Percentiles rank a stretch among this genome's conserved stretches.
phyloP scores from a whole-genome alignment of 2,113 vertebrate species.

The Macroglossus sobrinus region DNA sequence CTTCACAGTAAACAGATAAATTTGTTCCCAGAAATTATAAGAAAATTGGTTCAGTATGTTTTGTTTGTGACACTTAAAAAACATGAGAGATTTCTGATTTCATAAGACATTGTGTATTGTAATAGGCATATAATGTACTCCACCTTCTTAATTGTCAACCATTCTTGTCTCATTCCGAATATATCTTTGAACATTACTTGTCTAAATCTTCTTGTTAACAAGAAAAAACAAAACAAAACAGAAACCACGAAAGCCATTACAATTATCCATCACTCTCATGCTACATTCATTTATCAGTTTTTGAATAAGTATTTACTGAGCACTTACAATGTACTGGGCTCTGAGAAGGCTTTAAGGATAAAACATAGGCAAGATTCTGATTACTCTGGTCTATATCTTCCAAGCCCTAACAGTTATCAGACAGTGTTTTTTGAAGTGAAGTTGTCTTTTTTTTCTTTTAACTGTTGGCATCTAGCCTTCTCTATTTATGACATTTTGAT shows the following conservation, averaged over 20 bases:
- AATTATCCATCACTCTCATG: not conserved
- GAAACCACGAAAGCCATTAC: not conserved
- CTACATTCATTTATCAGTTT: slow-evolving; percentile 27
- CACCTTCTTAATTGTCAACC: slow-evolving; percentile 5
- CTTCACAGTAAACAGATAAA: slow-evolving; percentile 35
- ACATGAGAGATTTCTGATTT: slow-evolving; percentile 27
- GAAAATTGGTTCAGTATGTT: slow-evolving; percentile 46
- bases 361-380: not conserved
- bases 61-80: slow-evolving; percentile 9
- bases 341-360: not conserved
- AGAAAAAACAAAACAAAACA: not conserved
- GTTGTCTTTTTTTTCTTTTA: not conserved
- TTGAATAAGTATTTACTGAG: slow-evolving; percentile 26
- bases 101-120: not conserved
- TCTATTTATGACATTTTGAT: not conserved
- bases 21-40: slow-evolving; percentile 41
- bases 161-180: slow-evolving; percentile 30
- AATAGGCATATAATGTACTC: slow-evolving; percentile 6
- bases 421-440: not conserved
- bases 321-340: not conserved
- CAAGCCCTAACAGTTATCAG: not conserved
- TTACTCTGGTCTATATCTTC: not conserved
- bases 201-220: not conserved
- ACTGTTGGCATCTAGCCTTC: not conserved
- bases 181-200: not conserved